Base-by-base conservation (phyloP, 1,140 invertebrate species). In the Odontomachus brunneus region DNA sequence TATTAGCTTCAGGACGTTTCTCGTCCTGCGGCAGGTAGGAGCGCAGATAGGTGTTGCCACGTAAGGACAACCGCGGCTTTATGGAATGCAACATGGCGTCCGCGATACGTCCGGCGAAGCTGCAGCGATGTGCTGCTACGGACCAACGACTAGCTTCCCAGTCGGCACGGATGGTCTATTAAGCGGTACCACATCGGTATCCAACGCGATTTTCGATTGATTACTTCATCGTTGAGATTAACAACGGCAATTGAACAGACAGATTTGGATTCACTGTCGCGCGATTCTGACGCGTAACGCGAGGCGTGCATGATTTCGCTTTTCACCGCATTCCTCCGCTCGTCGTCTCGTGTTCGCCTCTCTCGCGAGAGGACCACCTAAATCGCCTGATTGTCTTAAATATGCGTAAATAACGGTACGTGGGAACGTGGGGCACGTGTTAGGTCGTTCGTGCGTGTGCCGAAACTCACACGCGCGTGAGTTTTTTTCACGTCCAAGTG, bases 1-100 rank as follows among this genome's bases (percentile, higher is more conserved):
- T 55, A 78, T 69, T 59, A 57, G 53, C 63, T 78, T 67, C 51
- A 2, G 65, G 55, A 5, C 24, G 17, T 78, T 67, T 19, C 14
- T 57, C 72, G 59, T 87, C 60, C 75, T 83, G 55, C 44, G 83
- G 63, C 44, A 67, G 71, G 65, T 24, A 80, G 33, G 38, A 51
- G 57, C 38, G 76, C n/a, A n/a, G 38, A 88, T 87, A 87, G 71
- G 85, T 82, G 87, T 88, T 82, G 87, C 85, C 83, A 78, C 85
- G 71, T 88, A 88, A 87, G 83, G 85, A 87, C 87, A 84, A 81
- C 78, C 76, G 57, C 76, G 86, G 83, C 65, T 73, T 88, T 78
- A 74, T 88, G 87, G 87, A 88, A 88, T 88, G 74, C 78, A 88
- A 88, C 59, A 88, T 88, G 87, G 87, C 86, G 82, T 59, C 74